These are phyloP conservation scores for Thrips palmi DNA, from an alignment of 1,140 invertebrate species.

Conservation along the genomic window DNA sequence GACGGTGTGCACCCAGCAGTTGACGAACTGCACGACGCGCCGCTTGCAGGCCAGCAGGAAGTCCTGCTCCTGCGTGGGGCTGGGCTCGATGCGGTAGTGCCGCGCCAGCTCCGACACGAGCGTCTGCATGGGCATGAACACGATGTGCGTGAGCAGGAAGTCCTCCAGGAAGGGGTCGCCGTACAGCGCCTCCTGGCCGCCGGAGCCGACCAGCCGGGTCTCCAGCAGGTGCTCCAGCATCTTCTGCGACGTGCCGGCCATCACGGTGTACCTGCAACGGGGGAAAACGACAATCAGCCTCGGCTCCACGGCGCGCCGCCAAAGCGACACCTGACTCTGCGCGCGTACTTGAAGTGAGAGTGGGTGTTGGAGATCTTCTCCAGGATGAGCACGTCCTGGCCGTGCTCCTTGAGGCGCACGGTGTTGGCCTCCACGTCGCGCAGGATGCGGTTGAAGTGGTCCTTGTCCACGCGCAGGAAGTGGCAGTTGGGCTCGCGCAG, in stretches of 20 bases:
- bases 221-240: constrained; percentile 76
- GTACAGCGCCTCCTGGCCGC: constrained; percentile 19
- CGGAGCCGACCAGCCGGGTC: constrained; percentile 44
- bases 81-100: constrained; percentile 37
- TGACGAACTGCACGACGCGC: constrained; percentile 60
- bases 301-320: no score
- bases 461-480: constrained; percentile 71
- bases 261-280: constrained; percentile 58
- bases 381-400: constrained; percentile 66
- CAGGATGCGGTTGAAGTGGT: constrained; percentile 70
- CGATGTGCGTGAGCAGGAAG: constrained; percentile 71
- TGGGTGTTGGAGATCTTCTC: constrained; percentile 44
- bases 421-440: constrained; percentile 79
- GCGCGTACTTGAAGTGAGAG: constrained; percentile 6
- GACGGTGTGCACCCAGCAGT: constrained; percentile 54
- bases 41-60: constrained; percentile 54
- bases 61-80: constrained; percentile 40
- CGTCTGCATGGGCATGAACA: constrained; percentile 63
- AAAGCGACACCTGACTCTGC: background rate
- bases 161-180: constrained; percentile 63
- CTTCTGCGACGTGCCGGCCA: constrained; percentile 74
- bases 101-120: constrained; percentile 40
- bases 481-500: constrained; percentile 70
- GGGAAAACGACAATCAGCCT: constrained; percentile 11
- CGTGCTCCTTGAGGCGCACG: constrained; percentile 69